Conservation (phyloP, 2,797 vertebrate species). For the Glossophaga mutica region DNA sequence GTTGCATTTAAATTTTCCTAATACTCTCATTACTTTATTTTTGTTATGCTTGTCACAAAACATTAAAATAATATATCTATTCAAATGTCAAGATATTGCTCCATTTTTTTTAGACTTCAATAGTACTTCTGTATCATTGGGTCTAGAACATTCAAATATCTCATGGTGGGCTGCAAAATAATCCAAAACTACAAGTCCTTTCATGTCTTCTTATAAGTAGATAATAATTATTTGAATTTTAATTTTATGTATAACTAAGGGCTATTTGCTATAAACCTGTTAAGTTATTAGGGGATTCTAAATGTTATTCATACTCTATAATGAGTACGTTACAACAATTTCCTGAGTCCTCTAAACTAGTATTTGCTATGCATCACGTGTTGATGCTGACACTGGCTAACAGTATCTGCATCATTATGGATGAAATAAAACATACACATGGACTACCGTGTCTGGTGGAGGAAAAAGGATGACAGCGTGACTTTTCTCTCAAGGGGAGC, state of each 20-base stretch:
- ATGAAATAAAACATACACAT: too few relatives aligned
- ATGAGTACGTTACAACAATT: background rate
- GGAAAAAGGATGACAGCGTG: too few relatives aligned
- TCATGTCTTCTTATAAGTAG: background rate
- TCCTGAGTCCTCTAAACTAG: background rate
- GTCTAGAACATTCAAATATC: background rate
- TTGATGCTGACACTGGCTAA: too few relatives aligned
- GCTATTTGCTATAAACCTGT: background rate
- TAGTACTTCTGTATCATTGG: background rate
- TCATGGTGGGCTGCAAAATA: background rate
- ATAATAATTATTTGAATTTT: background rate
- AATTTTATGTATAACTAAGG: background rate
- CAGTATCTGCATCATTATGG: too few relatives aligned
- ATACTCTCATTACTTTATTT: background rate
- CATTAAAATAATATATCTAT: background rate
- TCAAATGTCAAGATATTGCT: background rate
- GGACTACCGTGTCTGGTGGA: too few relatives aligned
- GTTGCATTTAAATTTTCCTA: background rate
- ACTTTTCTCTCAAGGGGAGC: too few relatives aligned
- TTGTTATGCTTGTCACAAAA: background rate
- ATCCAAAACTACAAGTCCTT: background rate
- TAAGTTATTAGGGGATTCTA: background rate
- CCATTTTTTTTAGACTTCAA: background rate
- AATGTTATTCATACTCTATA: background rate
- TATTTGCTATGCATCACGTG: background rate